These are phyloP conservation scores for Nephrotoma guestfalica DNA, from an alignment of 2,888 invertebrate species.

Conservation along the genomic window DNA sequence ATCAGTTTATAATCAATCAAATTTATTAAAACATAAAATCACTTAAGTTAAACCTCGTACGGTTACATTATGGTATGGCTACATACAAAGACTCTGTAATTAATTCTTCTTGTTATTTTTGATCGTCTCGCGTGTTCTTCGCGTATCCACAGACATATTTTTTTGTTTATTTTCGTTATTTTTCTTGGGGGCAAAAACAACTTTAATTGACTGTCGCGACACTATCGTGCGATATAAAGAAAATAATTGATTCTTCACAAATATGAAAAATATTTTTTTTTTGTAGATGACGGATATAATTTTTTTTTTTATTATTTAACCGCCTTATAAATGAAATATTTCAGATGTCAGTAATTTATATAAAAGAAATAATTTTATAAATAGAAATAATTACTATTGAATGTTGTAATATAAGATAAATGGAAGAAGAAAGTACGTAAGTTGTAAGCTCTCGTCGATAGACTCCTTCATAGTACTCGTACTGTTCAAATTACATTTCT, in stretches of 20 bases:
- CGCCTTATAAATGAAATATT: background rate
- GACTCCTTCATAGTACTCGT: background rate
- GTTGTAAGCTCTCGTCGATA: background rate
- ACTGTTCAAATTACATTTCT: background rate
- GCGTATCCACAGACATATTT: background rate
- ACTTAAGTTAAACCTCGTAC: background rate
- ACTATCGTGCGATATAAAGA: background rate
- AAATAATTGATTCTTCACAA: background rate
- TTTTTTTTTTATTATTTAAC: background rate
- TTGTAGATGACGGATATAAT: background rate
- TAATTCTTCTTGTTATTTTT: background rate
- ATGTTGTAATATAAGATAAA: background rate
- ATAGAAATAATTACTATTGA: background rate
- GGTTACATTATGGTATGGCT: background rate
- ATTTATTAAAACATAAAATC: background rate
- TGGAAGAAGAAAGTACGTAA: background rate
- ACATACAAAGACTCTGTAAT: background rate
- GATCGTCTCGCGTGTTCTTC: background rate
- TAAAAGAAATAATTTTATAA: background rate
- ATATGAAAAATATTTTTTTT: background rate
- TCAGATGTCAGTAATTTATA: background rate
- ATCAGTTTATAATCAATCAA: background rate
- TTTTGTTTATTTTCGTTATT: background rate
- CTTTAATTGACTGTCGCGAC: background rate
- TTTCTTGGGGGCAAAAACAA: background rate